These are phyloP conservation scores for Rhopalosiphum padi DNA, from an alignment of 1,140 invertebrate species.

Conservation along the genomic window DNA sequence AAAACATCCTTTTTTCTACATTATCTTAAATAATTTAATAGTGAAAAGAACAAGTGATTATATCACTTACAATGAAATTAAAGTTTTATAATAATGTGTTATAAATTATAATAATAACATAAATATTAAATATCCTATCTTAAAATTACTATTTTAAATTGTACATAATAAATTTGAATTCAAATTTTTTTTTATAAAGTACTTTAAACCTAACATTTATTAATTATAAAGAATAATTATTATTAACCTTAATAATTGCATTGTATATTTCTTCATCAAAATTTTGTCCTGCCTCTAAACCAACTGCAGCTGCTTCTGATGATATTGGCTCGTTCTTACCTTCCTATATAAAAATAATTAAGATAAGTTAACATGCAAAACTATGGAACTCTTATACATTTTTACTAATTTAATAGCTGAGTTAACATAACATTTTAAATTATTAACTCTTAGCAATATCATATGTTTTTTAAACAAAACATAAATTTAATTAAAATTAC, in stretches of 20 bases:
- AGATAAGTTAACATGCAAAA: neutral
- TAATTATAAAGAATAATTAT: slow-evolving; percentile 13
- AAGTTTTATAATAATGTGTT: neutral
- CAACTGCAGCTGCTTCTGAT: slow-evolving; percentile 72
- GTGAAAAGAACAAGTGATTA: neutral
- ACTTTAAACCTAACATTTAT: neutral
- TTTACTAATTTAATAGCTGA: neutral
- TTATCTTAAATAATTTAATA: neutral
- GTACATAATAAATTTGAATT: neutral
- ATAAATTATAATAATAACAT: too few relatives aligned
- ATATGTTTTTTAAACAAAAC: neutral
- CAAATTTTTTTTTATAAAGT: neutral
- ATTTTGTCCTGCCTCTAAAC: slow-evolving; percentile 68
- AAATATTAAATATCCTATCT: neutral
- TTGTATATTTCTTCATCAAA: slow-evolving; percentile 77
- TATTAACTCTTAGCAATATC: neutral
- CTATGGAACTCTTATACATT: neutral
- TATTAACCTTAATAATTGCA: slow-evolving; percentile 68
- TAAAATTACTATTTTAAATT: neutral
- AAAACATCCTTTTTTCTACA: neutral
- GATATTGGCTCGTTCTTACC: slow-evolving; percentile 80
- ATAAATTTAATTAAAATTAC: neutral
- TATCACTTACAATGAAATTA: neutral
- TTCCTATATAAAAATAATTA: slow-evolving; percentile 67
- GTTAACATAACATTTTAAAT: neutral